Evolutionary conservation across 1,140 invertebrate species (phyloP).

Genomic region (Antheraea mylitta): DNA sequence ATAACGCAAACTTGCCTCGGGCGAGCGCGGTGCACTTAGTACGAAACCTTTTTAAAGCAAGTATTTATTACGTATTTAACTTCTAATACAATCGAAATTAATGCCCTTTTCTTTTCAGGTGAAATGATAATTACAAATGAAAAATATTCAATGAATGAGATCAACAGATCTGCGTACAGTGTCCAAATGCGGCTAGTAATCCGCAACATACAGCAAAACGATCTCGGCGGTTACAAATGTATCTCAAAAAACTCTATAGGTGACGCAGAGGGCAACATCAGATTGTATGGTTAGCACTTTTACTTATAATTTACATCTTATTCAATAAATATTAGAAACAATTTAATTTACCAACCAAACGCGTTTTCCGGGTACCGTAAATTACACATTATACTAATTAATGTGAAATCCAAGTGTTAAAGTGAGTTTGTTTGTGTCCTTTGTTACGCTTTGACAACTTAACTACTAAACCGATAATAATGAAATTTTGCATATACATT

Average conservation of each 20-base stretch:
- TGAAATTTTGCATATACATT: no score
- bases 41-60: no score
- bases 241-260: constrained; percentile 95
- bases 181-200: constrained; percentile 90
- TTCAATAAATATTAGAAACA: background rate
- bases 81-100: background rate
- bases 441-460: no score
- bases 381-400: no score
- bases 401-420: no score
- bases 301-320: background rate
- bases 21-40: no score
- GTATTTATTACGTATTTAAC: no score
- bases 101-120: constrained; percentile 76
- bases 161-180: constrained; percentile 86
- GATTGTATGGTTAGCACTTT: constrained; percentile 87
- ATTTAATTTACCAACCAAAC: no score
- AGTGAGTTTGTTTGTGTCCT: no score
- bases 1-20: no score
- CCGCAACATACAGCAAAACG: constrained; percentile 85
- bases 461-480: no score
- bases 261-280: constrained; percentile 91
- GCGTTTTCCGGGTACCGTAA: no score
- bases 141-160: constrained; percentile 88
- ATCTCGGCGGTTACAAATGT: constrained; percentile 94
- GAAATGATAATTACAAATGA: constrained; percentile 93